These are phyloP conservation scores for Brenthis hecate DNA, from an alignment of 2,888 invertebrate species.

Conservation along the genomic window DNA sequence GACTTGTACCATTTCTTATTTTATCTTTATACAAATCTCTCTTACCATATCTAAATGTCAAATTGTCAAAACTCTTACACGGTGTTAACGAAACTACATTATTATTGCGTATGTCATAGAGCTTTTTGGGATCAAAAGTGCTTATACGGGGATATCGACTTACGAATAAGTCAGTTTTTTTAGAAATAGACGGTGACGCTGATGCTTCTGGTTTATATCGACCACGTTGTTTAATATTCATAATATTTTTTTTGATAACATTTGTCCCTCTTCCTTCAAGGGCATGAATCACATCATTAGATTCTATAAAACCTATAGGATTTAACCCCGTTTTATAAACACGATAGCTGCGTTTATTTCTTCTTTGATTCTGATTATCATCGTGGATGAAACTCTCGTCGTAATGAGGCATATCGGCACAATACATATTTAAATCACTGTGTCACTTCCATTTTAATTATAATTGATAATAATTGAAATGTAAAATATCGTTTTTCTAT, in stretches of 20 bases:
- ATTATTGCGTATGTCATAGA: constrained; percentile 69
- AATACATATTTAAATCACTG: constrained; percentile 39
- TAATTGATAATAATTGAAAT: neutral
- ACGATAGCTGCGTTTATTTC: constrained; percentile 78
- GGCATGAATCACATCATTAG: constrained; percentile 61
- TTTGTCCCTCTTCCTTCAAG: constrained; percentile 70
- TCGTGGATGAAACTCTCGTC: constrained; percentile 78
- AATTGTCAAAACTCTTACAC: constrained; percentile 77
- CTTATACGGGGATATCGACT: constrained; percentile 69
- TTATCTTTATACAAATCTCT: constrained; percentile 52
- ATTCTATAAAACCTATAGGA: constrained; percentile 61
- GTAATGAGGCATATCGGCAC: constrained; percentile 74
- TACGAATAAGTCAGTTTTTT: constrained; percentile 65
- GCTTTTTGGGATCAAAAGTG: constrained; percentile 66
- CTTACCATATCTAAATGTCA: constrained; percentile 60
- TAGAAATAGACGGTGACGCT: constrained; percentile 40
- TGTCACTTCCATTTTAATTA: constrained; percentile 1
- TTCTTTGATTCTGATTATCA: constrained; percentile 75
- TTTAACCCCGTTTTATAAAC: constrained; percentile 75
- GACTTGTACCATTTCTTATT: constrained; percentile 65
- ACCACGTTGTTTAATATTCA: constrained; percentile 68
- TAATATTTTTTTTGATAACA: constrained; percentile 72
- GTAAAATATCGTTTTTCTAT: neutral
- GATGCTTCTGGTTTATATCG: constrained; percentile 57
- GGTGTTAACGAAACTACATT: constrained; percentile 62